Conservation (phyloP, 2,113 vertebrate genomes). For the Megaptera novaeangliae region DNA sequence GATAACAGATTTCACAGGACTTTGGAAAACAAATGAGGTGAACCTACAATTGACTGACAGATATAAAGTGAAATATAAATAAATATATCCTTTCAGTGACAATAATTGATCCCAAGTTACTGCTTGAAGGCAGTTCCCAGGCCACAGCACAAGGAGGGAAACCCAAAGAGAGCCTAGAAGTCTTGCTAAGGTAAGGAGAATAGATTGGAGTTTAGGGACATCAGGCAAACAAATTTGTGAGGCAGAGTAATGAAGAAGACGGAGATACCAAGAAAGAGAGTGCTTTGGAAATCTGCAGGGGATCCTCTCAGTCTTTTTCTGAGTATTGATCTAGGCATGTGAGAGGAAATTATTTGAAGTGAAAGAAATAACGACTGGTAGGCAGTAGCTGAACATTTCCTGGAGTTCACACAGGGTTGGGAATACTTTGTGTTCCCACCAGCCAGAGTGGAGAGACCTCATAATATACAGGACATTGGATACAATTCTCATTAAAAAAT, state of each 20-base stretch:
- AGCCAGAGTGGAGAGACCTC: neutral
- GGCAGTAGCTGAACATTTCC: neutral
- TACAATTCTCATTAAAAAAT: neutral
- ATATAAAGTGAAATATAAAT: neutral
- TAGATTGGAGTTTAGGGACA: neutral
- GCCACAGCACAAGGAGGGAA: neutral
- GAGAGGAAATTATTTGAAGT: neutral
- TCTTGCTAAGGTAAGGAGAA: neutral
- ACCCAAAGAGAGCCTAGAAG: neutral
- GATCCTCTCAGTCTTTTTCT: neutral
- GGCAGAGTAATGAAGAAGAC: neutral
- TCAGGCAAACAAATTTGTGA: neutral
- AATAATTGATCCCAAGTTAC: neutral
- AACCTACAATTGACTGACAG: neutral
- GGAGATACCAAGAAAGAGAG: neutral
- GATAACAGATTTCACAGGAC: neutral
- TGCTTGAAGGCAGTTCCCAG: neutral
- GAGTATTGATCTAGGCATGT: neutral
- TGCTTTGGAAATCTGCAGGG: neutral
- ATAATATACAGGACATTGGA: neutral
- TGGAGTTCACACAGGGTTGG: neutral
- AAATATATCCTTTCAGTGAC: neutral
- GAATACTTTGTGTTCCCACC: neutral
- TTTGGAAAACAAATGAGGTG: neutral
- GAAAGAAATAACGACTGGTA: neutral